phyloP scores from a whole-genome alignment of 1,140 invertebrate species.

The Colletes latitarsis region DNA sequence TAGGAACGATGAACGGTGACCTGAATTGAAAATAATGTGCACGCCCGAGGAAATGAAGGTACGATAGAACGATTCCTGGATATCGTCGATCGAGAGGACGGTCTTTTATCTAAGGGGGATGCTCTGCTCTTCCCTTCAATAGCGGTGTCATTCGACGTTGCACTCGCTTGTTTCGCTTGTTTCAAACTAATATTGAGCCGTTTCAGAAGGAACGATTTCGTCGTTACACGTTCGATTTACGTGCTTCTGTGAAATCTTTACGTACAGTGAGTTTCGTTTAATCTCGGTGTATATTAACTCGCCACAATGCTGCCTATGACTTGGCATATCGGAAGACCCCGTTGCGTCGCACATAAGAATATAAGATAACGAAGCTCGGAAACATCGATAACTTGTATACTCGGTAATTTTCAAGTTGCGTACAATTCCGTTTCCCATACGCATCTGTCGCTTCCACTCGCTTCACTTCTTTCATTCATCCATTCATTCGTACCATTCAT shows the following conservation, averaged over 20 bases:
- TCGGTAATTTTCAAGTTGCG: background rate
- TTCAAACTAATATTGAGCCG: too few species aligned
- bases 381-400: background rate
- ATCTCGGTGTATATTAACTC: background rate
- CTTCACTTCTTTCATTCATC: constrained; percentile 6
- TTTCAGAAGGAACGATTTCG: background rate
- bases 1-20: constrained; percentile 46
- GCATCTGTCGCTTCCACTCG: background rate
- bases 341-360: background rate
- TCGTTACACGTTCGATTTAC: constrained; percentile 5
- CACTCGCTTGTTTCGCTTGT: too few species aligned
- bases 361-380: background rate
- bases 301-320: background rate
- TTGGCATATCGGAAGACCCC: background rate
- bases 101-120: background rate
- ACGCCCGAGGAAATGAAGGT: constrained; percentile 80
- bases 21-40: constrained; percentile 74
- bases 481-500: constrained; percentile 16
- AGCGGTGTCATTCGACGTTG: background rate
- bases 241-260: constrained; percentile 2
- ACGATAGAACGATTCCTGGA: constrained; percentile 16
- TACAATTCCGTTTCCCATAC: background rate
- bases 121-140: background rate
- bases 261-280: background rate
- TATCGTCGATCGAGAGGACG: background rate